These are phyloP conservation scores for Homalodisca vitripennis DNA, from an alignment of 1,140 invertebrate genomes.

Conservation along the genomic window DNA sequence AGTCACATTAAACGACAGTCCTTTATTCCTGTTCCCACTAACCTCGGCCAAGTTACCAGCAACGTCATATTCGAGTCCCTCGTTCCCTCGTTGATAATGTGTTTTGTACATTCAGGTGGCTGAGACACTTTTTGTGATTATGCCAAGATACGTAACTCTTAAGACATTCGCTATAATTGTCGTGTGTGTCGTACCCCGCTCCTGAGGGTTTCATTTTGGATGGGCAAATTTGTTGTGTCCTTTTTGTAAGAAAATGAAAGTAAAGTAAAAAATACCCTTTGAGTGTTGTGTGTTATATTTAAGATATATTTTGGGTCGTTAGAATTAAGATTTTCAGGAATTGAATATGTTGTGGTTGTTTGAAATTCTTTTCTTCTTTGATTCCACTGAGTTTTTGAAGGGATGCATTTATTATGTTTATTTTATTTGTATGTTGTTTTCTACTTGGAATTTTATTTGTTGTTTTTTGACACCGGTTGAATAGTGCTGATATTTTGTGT, in stretches of 20 bases:
- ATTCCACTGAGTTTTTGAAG: not conserved
- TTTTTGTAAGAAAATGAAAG: conserved; percentile 21
- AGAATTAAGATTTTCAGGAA: conserved; percentile 13
- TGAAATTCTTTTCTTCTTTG: not conserved
- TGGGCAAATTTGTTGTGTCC: not conserved
- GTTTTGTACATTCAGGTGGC: not conserved
- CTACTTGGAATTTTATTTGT: not conserved
- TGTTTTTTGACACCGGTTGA: not conserved
- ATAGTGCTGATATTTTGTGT: not conserved
- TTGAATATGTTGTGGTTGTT: not conserved
- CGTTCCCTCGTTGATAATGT: not conserved
- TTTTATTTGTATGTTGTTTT: not conserved
- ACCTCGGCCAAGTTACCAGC: not conserved
- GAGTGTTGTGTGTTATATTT: conserved; percentile 15
- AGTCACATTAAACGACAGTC: too few species aligned
- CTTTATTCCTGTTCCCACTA: too few species aligned
- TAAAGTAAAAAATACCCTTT: conserved; percentile 18
- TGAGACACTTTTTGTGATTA: not conserved
- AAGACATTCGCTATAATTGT: not conserved
- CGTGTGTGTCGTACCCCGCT: not conserved
- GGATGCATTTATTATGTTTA: not conserved
- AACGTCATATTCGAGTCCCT: not conserved
- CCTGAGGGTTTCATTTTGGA: not conserved
- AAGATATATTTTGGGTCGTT: conserved; percentile 2
- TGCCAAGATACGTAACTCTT: not conserved